These are phyloP conservation scores for Teleogryllus occipitalis DNA, from an alignment of 1,140 invertebrate genomes.

Conservation along the genomic window DNA sequence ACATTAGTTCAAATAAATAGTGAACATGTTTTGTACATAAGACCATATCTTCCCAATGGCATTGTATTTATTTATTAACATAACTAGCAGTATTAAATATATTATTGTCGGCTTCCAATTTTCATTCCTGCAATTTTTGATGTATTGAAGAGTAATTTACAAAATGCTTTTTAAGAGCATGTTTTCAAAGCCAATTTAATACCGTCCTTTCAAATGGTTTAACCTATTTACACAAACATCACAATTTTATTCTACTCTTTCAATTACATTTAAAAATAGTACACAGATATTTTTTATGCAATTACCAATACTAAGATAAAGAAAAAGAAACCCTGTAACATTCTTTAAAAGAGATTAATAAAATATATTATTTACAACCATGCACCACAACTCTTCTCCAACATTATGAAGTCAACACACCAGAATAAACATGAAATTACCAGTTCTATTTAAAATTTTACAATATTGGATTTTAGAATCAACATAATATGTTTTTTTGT, in stretches of 20 bases:
- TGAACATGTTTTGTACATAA: too few relatives aligned
- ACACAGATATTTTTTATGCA: background rate
- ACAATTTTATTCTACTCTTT: background rate
- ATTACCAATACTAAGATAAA: background rate
- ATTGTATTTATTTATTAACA: too few relatives aligned
- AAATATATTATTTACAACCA: conserved; percentile 2
- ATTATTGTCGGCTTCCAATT: too few relatives aligned
- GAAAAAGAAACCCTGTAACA: background rate
- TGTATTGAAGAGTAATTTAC: background rate
- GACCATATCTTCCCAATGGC: too few relatives aligned
- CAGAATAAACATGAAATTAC: background rate
- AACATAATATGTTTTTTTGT: background rate
- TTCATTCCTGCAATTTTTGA: too few relatives aligned
- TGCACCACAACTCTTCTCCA: background rate
- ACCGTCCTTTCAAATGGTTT: background rate
- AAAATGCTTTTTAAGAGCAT: background rate
- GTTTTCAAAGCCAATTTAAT: background rate
- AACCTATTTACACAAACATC: background rate
- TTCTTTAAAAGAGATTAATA: background rate
- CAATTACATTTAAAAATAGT: background rate
- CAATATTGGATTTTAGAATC: background rate
- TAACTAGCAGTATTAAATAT: too few relatives aligned
- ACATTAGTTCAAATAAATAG: too few relatives aligned
- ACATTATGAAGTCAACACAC: background rate
- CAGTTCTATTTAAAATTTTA: background rate